A percentile compares a stretch with the other conserved stretches of the same genome.
Evolutionary conservation across 2,888 invertebrate genomes (phyloP).

Genomic region (Phengaris alcon): DNA sequence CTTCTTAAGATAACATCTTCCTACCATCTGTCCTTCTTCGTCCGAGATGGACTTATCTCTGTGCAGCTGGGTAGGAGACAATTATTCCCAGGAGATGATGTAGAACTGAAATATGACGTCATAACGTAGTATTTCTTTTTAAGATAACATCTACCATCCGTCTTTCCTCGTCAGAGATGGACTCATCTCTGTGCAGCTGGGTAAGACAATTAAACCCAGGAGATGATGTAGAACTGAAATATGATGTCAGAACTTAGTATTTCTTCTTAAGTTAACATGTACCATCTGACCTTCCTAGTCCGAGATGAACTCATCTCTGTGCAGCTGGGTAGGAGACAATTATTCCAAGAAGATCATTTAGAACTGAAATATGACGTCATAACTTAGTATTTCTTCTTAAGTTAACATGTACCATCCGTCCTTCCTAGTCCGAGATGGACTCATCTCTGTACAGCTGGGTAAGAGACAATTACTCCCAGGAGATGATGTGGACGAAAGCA

Average conservation of each 20-base stretch:
- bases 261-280: constrained; percentile 73
- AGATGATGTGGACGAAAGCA: no score
- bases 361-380: no score
- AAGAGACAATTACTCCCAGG: not conserved
- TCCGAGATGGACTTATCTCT: constrained; percentile 75
- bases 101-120: no score
- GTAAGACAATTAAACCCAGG: not conserved
- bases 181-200: constrained; percentile 63
- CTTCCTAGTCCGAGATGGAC: constrained; percentile 80
- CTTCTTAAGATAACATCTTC: constrained; percentile 80
- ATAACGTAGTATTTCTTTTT: constrained; percentile 48
- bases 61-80: constrained; percentile 51
- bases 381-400: no score
- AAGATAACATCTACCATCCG: constrained; percentile 82
- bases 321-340: constrained; percentile 43
- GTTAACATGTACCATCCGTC: constrained; percentile 81
- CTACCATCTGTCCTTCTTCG: constrained; percentile 81
- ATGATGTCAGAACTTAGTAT: no score
- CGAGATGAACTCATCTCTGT: constrained; percentile 77
- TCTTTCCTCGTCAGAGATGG: constrained; percentile 82
- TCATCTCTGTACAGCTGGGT: constrained; percentile 62
- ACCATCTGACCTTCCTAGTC: constrained; percentile 81
- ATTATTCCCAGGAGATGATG: no score
- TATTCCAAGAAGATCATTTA: no score
- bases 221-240: no score